These are phyloP conservation scores for Volucella inflata DNA, from an alignment of 2,888 invertebrate genomes.

Conservation along the genomic window DNA sequence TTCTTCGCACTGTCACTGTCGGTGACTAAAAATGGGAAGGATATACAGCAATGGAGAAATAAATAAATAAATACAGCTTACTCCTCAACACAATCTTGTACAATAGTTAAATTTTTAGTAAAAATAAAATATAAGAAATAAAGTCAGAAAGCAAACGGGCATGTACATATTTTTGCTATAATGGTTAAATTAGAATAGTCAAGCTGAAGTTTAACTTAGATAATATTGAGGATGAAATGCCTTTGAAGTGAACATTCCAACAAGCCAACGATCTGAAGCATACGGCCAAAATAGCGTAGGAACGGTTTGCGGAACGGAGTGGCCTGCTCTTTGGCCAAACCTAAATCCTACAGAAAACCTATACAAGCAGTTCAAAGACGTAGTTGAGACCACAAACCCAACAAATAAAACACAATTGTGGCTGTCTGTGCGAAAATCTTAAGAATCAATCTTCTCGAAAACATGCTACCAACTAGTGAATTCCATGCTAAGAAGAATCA, in stretches of 20 bases:
- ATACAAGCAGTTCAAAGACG: constrained; percentile 8
- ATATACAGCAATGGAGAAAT: too few relatives aligned
- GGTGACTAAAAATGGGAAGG: too few relatives aligned
- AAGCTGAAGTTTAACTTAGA: too few relatives aligned
- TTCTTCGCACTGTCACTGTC: too few relatives aligned
- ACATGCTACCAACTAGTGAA: constrained; percentile 9
- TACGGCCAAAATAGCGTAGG: constrained; percentile 17
- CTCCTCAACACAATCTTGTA: too few relatives aligned
- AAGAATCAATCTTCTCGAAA: not conserved
- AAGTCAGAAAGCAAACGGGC: too few relatives aligned
- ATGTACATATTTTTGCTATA: too few relatives aligned
- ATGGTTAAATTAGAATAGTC: too few relatives aligned
- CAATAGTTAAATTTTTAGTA: too few relatives aligned
- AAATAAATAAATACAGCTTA: too few relatives aligned
- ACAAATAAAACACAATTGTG: constrained; percentile 1
- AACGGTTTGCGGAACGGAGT: constrained; percentile 25
- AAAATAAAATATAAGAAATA: too few relatives aligned
- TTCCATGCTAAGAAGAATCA: not conserved
- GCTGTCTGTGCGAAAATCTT: not conserved
- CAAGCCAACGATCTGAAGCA: constrained; percentile 10
- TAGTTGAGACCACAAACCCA: not conserved
- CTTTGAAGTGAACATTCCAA: constrained; percentile 16
- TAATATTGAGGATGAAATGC: too few relatives aligned
- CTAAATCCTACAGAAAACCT: constrained; percentile 38
- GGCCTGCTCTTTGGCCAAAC: constrained; percentile 38